Evolutionary conservation across 2,113 vertebrate genomes (phyloP), one percentile per base, ranked within the genome.

Genomic region (Sander vitreus): DNA sequence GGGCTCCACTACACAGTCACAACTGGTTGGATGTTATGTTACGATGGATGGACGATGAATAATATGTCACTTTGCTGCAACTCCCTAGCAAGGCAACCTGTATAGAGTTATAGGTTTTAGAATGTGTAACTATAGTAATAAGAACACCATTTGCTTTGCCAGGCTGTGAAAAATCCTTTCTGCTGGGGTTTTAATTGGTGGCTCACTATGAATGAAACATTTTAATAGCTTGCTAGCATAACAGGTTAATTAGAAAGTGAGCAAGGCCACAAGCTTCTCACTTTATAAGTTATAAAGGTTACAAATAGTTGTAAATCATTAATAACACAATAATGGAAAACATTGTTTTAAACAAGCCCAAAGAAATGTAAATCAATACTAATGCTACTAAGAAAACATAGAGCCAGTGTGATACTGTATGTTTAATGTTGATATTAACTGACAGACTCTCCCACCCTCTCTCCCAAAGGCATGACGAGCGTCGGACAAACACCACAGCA

Each of bases 1-100:
- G 39, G 39, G 18, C 79, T 64, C 80, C 85, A 78, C 76, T 14
- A 85, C 74, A 83, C 1, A 12, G 1, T 16, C 23, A 12, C 2
- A n/a, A 6, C 16, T 57, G 72, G 1, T 2, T 55, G 1, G 11
- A 48, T 30, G 33, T 30, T 9, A 14, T 0, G 0, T 65, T 33
- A 10, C 4, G 13, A 74, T 23, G 23, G 16, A 54, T 25, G 45
- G 15, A 23, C 0, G 19, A 39, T 51, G 27, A 16, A 72, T 16
- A 21, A 39, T 16, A 14, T 3, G 16, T 57, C 6, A 58, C 39
- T 72, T 43, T 71, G 51, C 51, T 21, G 5, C 18, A 18, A 21
- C 30, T 51, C 16, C 15, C 5, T 39, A 23, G 55, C 3, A 16
- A 36, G 27, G 7, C 50, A 54, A 16, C 15, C 18, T 45, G 23